Conservation (phyloP, 2,113 vertebrate species). For the Paratilapia polleni region DNA sequence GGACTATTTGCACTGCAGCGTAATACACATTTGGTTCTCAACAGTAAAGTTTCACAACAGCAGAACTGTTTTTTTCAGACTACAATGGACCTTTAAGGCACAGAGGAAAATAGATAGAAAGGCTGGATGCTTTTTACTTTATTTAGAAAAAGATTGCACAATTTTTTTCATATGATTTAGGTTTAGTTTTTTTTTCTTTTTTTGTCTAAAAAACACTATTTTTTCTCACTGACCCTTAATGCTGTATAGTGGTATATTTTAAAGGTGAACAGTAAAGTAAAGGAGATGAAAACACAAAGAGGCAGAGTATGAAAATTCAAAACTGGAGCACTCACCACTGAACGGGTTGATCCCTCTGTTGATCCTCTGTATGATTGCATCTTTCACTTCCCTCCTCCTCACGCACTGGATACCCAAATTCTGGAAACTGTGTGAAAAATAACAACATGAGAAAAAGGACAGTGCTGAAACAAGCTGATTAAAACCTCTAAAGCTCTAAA, state of each 20-base stretch:
- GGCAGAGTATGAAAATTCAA: not conserved
- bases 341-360: slow-evolving; percentile 93
- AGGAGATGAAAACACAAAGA: not conserved
- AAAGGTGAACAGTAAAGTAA: too few relatives aligned
- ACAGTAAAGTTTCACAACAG: not conserved
- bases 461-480: not conserved
- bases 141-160: too few relatives aligned
- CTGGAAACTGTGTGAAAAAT: slow-evolving; percentile 86
- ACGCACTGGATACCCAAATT: slow-evolving; percentile 99
- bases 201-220: not conserved
- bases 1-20: not conserved
- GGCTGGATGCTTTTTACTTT: too few relatives aligned
- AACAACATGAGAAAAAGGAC: not conserved
- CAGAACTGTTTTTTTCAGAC: too few relatives aligned
- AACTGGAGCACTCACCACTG: slow-evolving; percentile 82
- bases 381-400: slow-evolving; percentile 94
- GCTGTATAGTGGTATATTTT: not conserved
- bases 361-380: slow-evolving; percentile 90
- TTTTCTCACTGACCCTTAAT: not conserved
- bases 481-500: not conserved
- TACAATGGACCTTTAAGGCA: too few relatives aligned
- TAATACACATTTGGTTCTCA: not conserved
- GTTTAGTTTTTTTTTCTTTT: too few relatives aligned
- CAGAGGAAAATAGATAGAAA: too few relatives aligned
- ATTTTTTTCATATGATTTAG: too few relatives aligned